These are phyloP conservation scores for Eulemur rufifrons DNA, from an alignment of 2,113 vertebrate species.

Conservation along the genomic window DNA sequence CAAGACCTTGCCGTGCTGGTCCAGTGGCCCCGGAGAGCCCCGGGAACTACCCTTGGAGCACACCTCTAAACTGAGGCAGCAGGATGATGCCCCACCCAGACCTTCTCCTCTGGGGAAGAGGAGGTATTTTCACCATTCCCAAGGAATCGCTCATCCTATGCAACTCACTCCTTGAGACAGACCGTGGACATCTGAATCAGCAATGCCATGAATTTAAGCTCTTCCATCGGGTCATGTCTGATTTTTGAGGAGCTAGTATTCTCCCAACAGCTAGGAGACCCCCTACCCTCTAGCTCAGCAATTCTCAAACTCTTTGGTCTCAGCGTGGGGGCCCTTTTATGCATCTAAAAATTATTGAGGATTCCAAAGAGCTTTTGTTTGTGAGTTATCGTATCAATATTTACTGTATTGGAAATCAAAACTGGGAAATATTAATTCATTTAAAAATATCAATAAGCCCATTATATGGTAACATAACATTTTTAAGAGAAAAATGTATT, in stretches of 20 bases:
- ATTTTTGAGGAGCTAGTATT: not conserved
- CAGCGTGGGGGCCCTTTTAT: not conserved
- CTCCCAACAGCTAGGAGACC: not conserved
- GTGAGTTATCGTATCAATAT: not conserved
- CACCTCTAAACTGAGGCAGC: not conserved
- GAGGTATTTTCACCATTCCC: constrained; percentile 26
- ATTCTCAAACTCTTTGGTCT: not conserved
- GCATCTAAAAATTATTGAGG: not conserved
- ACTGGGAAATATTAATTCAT: constrained; percentile 27
- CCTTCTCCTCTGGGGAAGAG: not conserved
- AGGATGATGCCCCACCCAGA: not conserved
- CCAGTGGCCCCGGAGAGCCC: not conserved
- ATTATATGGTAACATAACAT: not conserved
- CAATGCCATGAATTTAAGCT: not conserved
- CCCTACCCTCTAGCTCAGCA: not conserved
- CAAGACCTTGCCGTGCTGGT: not conserved
- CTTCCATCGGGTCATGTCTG: not conserved
- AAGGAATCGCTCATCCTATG: not conserved
- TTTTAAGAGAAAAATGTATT: constrained; percentile 37
- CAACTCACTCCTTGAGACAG: not conserved
- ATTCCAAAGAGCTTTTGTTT: not conserved
- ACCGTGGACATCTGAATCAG: not conserved
- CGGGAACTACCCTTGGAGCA: not conserved
- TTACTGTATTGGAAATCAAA: constrained; percentile 27
- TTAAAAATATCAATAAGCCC: not conserved